Percentiles rank a stretch among this genome's conserved stretches.
These are phyloP conservation scores for Zaprionus africanus DNA, from an alignment of 1,140 invertebrate species.

Conservation along the genomic window DNA sequence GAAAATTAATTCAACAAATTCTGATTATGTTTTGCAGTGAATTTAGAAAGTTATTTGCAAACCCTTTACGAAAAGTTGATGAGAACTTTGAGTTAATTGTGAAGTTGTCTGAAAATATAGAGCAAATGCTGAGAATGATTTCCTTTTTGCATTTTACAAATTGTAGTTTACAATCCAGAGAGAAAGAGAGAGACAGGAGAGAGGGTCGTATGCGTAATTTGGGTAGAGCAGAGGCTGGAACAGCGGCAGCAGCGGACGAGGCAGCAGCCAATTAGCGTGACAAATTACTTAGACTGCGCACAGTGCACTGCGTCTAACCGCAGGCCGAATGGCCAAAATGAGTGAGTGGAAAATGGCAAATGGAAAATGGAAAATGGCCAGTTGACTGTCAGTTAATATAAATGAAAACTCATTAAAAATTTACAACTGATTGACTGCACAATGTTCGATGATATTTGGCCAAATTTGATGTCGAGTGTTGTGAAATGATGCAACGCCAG, in stretches of 20 bases:
- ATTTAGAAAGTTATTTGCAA: not conserved
- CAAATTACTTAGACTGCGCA: constrained; percentile 61
- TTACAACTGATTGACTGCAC: constrained; percentile 80
- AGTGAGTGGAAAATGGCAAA: constrained; percentile 3
- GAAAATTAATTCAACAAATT: not conserved
- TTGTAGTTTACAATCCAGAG: not conserved
- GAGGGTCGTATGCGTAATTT: not conserved
- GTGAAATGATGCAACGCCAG: constrained; percentile 60
- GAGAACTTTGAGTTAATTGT: not conserved
- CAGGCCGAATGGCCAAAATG: constrained; percentile 27
- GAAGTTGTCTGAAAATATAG: not conserved
- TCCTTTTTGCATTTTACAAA: not conserved
- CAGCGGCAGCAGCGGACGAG: constrained; percentile 6
- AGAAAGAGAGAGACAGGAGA: not conserved
- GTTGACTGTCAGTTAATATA: constrained; percentile 49
- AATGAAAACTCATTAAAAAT: constrained; percentile 83
- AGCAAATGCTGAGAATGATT: not conserved
- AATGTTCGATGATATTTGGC: constrained; percentile 50
- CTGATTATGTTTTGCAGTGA: no score
- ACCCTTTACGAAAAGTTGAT: not conserved
- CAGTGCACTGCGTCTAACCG: not conserved
- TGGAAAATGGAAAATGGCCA: constrained; percentile 23
- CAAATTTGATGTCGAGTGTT: constrained; percentile 48
- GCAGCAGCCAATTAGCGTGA: constrained; percentile 71
- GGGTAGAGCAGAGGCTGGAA: not conserved